A percentile compares a stretch with the other conserved stretches of the same genome.
phyloP scores from a whole-genome alignment of 1,140 invertebrate genomes.

The Cydia fagiglandana region DNA sequence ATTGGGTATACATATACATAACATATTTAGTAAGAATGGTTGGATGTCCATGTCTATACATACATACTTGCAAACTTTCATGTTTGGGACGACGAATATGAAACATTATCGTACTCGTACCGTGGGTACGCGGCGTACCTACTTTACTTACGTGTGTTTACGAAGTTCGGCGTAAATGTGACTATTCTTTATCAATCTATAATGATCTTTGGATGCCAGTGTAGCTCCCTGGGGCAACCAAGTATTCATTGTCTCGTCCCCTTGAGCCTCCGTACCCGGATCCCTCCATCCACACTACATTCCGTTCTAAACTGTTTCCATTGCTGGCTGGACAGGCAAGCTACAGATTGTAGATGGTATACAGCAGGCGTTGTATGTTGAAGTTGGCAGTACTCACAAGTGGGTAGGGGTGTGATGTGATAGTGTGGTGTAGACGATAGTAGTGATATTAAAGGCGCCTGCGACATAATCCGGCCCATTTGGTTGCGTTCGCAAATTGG shows the following conservation, averaged over 20 bases:
- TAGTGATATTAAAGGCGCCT: slow-evolving; percentile 13
- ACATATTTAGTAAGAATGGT: too few species aligned
- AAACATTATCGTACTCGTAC: too few species aligned
- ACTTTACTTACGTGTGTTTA: neutral
- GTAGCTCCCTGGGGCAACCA: neutral
- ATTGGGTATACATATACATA: too few species aligned
- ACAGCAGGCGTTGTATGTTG: neutral
- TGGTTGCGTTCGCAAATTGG: neutral
- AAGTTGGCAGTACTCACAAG: neutral
- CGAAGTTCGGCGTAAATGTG: neutral
- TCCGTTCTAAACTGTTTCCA: neutral
- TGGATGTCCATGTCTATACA: neutral
- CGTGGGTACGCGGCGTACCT: too few species aligned
- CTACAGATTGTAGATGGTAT: neutral
- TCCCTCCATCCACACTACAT: neutral
- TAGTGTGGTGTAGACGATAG: neutral
- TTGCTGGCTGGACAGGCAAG: neutral
- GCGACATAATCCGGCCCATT: neutral
- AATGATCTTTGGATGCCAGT: neutral
- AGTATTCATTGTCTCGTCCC: neutral
- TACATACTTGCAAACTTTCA: too few species aligned
- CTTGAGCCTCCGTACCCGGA: neutral
- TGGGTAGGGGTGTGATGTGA: neutral
- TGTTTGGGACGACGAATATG: too few species aligned
- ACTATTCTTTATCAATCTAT: neutral